Conservation (phyloP, 2,888 invertebrate genomes). For the Palloptera scutellata region DNA sequence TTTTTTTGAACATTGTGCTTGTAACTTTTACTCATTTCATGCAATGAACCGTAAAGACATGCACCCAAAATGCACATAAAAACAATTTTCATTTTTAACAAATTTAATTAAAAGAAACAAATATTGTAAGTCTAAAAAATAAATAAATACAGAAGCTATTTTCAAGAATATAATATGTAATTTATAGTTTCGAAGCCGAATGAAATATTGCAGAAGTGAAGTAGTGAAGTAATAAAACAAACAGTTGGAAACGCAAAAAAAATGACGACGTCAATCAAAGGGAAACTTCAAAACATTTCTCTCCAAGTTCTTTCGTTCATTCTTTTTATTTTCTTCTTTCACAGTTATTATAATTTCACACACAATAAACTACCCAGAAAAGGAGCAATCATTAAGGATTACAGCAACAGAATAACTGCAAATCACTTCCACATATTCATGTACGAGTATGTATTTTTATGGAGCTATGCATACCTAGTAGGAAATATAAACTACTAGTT, state of each 20-base stretch:
- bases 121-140: conserved; percentile 15
- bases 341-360: conserved; percentile 40
- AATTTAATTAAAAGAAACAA: conserved; percentile 1
- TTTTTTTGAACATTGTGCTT: conserved; percentile 3
- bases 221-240: conserved; percentile 30
- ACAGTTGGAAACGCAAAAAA: conserved; percentile 49
- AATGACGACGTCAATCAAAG: conserved; percentile 52
- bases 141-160: not conserved
- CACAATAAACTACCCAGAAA: conserved; percentile 28
- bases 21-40: conserved; percentile 21
- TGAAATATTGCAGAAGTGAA: conserved; percentile 4
- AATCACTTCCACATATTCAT: conserved; percentile 3
- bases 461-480: too few relatives aligned
- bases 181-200: conserved; percentile 30
- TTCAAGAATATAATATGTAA: conserved; percentile 19
- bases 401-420: conserved; percentile 2
- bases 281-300: conserved; percentile 35
- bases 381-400: conserved; percentile 18
- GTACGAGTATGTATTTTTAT: too few relatives aligned
- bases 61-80: not conserved
- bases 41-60: conserved; percentile 7
- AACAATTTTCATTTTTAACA: not conserved
- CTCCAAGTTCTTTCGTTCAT: conserved; percentile 1
- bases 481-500: too few relatives aligned
- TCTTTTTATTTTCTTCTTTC: conserved; percentile 32